Conservation (phyloP, 2,888 invertebrate species). For the Plebejus melissa region DNA sequence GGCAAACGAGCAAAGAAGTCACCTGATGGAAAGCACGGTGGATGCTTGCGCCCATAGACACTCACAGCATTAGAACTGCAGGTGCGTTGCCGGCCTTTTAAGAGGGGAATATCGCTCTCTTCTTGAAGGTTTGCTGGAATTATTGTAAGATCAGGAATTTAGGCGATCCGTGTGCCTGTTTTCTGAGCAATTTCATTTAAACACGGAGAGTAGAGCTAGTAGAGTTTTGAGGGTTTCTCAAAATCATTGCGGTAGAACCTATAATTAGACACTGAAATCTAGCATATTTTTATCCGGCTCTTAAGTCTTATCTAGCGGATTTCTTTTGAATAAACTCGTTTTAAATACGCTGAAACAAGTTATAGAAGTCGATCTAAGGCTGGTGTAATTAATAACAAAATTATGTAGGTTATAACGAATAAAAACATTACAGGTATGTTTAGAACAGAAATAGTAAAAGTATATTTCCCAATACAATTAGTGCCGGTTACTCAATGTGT, state of each 20-base stretch:
- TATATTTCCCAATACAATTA: neutral
- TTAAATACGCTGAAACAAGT: neutral
- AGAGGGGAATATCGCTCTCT: too few species aligned
- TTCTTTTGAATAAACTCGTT: neutral
- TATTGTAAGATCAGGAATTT: too few species aligned
- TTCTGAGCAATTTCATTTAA: neutral
- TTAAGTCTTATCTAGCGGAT: neutral
- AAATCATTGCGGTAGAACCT: neutral
- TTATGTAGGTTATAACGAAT: neutral
- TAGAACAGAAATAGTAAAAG: neutral
- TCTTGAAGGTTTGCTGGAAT: too few species aligned
- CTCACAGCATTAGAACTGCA: too few species aligned
- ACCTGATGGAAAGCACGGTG: too few species aligned
- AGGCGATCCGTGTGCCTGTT: neutral
- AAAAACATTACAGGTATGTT: neutral
- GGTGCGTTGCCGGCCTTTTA: too few species aligned
- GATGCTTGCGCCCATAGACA: too few species aligned
- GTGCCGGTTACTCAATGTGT: neutral
- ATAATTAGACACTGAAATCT: neutral
- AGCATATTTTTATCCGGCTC: too few species aligned
- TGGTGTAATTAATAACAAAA: neutral
- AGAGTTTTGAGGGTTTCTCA: neutral
- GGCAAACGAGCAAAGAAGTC: too few species aligned
- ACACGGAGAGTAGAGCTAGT: neutral
- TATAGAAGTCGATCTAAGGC: neutral